phyloP scores from a whole-genome alignment of 2,888 invertebrate species.

The Tinea pellionella region DNA sequence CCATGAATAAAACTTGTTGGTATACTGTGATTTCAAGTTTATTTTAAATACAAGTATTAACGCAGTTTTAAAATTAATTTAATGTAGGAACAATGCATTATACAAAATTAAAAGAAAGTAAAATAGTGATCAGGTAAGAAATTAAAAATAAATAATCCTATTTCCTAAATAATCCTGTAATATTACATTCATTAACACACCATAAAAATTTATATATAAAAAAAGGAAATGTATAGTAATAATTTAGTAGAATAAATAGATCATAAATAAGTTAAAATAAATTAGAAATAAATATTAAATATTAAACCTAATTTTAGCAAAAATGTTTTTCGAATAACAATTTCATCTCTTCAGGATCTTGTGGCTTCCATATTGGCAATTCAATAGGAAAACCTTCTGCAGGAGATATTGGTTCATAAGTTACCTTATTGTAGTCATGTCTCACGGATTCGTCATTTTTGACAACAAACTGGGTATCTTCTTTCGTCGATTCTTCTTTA shows the following conservation, averaged over 20 bases:
- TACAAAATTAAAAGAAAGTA: too few relatives aligned
- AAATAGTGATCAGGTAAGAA: too few relatives aligned
- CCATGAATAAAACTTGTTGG: too few relatives aligned
- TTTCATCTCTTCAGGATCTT: slow-evolving; percentile 16
- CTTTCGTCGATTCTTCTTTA: not conserved
- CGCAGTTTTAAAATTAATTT: too few relatives aligned
- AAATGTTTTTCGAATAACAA: slow-evolving; percentile 3
- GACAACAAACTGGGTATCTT: too few relatives aligned
- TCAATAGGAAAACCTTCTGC: not conserved
- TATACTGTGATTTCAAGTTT: too few relatives aligned
- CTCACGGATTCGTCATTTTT: not conserved
- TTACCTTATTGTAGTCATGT: not conserved
- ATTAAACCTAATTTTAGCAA: not conserved
- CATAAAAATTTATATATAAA: too few relatives aligned
- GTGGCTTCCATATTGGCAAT: slow-evolving; percentile 15
- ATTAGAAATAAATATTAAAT: not conserved
- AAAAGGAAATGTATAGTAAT: not conserved
- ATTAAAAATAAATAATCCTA: too few relatives aligned
- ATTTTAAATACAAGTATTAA: too few relatives aligned
- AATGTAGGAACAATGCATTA: too few relatives aligned
- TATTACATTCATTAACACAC: too few relatives aligned
- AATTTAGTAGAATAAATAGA: not conserved
- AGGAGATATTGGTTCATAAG: slow-evolving; percentile 16
- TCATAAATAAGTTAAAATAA: not conserved
- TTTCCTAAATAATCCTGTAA: too few relatives aligned